These are phyloP conservation scores for Agrypnus murinus DNA, from an alignment of 2,888 invertebrate genomes.

Conservation along the genomic window DNA sequence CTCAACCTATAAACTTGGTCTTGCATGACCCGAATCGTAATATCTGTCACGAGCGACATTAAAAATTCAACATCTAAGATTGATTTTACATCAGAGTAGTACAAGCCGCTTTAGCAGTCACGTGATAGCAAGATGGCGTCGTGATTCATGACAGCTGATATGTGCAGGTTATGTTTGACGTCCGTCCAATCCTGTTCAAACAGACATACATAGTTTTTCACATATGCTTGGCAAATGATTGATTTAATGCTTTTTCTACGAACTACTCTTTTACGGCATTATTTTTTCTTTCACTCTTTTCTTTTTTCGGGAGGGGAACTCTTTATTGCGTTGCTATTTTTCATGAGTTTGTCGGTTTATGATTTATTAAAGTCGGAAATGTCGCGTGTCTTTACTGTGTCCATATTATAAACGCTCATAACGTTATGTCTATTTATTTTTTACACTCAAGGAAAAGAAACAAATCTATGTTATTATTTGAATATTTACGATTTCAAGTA, in stretches of 20 bases:
- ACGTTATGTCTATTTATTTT: not conserved
- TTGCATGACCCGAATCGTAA: conserved; percentile 54
- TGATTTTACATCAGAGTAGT: conserved; percentile 62
- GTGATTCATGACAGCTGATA: conserved; percentile 57
- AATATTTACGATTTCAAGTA: too few relatives aligned
- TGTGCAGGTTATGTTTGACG: conserved; percentile 54
- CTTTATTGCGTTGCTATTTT: conserved; percentile 28
- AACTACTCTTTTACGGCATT: conserved; percentile 18
- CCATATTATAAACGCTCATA: not conserved
- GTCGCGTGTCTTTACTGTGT: conserved; percentile 12
- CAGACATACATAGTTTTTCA: conserved; percentile 51
- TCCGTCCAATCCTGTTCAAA: conserved; percentile 52
- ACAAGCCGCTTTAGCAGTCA: conserved; percentile 44
- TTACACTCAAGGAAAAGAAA: not conserved
- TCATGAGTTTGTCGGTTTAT: conserved; percentile 26
- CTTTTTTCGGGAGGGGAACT: conserved; percentile 26
- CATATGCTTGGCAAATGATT: conserved; percentile 47
- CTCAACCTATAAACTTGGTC: conserved; percentile 15
- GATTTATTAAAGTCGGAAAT: conserved; percentile 30
- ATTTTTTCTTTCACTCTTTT: too few relatives aligned
- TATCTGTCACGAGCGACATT: conserved; percentile 58
- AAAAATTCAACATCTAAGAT: conserved; percentile 62
- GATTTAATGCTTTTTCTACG: conserved; percentile 45
- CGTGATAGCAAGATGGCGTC: conserved; percentile 57
- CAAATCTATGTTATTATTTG: not conserved